phyloP scores from a whole-genome alignment of 2,113 vertebrate species.

The Morone saxatilis region DNA sequence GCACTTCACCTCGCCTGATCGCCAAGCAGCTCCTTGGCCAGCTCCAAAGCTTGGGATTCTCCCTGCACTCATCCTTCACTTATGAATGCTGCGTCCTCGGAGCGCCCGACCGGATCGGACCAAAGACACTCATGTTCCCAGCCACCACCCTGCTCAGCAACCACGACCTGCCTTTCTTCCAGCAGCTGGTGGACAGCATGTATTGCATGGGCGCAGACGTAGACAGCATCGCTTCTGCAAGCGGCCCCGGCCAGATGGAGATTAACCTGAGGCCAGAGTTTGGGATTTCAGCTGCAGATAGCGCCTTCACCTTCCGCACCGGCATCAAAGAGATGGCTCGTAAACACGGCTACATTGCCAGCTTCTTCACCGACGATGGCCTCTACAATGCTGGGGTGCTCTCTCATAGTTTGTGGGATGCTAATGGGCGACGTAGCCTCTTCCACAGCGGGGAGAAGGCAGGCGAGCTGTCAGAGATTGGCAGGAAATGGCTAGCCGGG shows the following conservation, averaged over 20 bases:
- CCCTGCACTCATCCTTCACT: constrained; percentile 89
- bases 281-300: constrained; percentile 91
- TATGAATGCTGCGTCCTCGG: constrained; percentile 94
- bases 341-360: constrained; percentile 91
- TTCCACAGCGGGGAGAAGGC: constrained; percentile 83
- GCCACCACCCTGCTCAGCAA: constrained; percentile 90
- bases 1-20: constrained; percentile 91
- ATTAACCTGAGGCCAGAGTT: constrained; percentile 91
- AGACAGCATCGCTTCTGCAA: constrained; percentile 92
- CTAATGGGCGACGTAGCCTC: constrained; percentile 85
- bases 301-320: constrained; percentile 93
- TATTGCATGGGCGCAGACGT: constrained; percentile 92
- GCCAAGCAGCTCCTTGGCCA: constrained; percentile 90
- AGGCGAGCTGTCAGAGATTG: constrained; percentile 86
- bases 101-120: constrained; percentile 88
- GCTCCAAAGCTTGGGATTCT: constrained; percentile 89
- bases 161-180: constrained; percentile 92
- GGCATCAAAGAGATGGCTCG: constrained; percentile 95
- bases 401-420: constrained; percentile 93
- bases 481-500: constrained; percentile 91
- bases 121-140: constrained; percentile 91
- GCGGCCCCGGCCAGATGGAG: constrained; percentile 93
- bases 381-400: constrained; percentile 90
- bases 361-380: constrained; percentile 90
- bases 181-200: constrained; percentile 93